Conservation (phyloP, 2,888 invertebrate species). For the Cyclophora punctaria region DNA sequence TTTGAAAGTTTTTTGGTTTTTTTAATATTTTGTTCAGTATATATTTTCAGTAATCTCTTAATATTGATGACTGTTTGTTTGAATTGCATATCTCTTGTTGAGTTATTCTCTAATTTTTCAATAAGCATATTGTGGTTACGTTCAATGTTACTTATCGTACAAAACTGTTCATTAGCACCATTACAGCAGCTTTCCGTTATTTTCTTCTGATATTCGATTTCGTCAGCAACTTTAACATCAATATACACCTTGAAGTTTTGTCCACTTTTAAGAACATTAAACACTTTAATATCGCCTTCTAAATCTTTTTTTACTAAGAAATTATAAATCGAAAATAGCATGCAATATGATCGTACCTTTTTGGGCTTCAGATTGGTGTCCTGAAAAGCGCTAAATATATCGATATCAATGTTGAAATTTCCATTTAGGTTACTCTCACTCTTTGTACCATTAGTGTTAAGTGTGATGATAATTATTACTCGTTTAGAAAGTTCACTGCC, state of each 20-base stretch:
- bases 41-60: slow-evolving; percentile 33
- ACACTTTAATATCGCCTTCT: slow-evolving; percentile 37
- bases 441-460: slow-evolving; percentile 9
- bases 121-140: no score
- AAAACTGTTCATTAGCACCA: slow-evolving; percentile 14
- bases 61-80: slow-evolving; percentile 36
- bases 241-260: slow-evolving; percentile 49
- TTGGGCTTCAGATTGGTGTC: not conserved
- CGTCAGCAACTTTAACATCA: slow-evolving; percentile 23
- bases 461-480: slow-evolving; percentile 48
- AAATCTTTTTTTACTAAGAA: slow-evolving; percentile 38
- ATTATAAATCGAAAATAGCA: slow-evolving; percentile 43
- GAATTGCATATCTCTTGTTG: slow-evolving; percentile 10
- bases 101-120: no score
- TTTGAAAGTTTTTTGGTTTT: no score
- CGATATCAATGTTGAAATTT: slow-evolving; percentile 35
- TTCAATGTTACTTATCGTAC: slow-evolving; percentile 16
- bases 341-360: slow-evolving; percentile 27
- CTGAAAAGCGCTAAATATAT: slow-evolving; percentile 38
- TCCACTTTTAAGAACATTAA: slow-evolving; percentile 40
- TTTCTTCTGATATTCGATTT: slow-evolving; percentile 27
- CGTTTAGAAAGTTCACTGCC: slow-evolving; percentile 20
- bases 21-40: slow-evolving; percentile 18
- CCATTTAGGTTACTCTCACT: not conserved
- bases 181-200: slow-evolving; percentile 39